phyloP scores from a whole-genome alignment of 2,888 invertebrate species.

The Pheosia tremula region DNA sequence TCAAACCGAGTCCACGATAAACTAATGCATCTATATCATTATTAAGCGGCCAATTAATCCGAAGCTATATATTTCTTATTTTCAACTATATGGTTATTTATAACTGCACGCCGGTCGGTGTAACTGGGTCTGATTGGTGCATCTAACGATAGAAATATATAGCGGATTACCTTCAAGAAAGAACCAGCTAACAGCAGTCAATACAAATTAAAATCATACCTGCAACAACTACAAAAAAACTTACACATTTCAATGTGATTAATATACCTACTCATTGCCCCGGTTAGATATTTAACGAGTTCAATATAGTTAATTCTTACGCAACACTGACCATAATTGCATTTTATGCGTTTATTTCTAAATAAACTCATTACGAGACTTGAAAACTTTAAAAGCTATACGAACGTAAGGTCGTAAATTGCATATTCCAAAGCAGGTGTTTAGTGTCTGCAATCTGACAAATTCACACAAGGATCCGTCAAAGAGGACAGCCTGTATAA shows the following conservation, averaged over 20 bases:
- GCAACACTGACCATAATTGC: conserved; percentile 24
- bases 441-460: conserved; percentile 17
- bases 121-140: conserved; percentile 17
- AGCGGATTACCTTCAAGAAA: conserved; percentile 34
- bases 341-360: conserved; percentile 19
- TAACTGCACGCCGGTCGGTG: conserved; percentile 18
- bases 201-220: conserved; percentile 32
- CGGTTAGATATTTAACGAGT: conserved; percentile 4
- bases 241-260: conserved; percentile 14
- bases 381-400: conserved; percentile 6
- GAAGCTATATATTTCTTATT: conserved; percentile 24
- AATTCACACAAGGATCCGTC: conserved; percentile 34
- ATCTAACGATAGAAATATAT: conserved; percentile 18
- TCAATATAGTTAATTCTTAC: conserved; percentile 15
- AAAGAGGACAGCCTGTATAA: conserved; percentile 31
- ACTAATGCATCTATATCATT: conserved; percentile 57
- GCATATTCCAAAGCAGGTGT: conserved; percentile 19
- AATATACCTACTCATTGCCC: conserved; percentile 14
- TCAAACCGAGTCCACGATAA: conserved; percentile 47
- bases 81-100: conserved; percentile 13
- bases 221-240: conserved; percentile 28
- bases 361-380: conserved; percentile 11
- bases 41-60: conserved; percentile 38
- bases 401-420: conserved; percentile 10
- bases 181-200: conserved; percentile 26